Conservation (phyloP, 1,140 invertebrate species). For the Habropoda laboriosa region DNA sequence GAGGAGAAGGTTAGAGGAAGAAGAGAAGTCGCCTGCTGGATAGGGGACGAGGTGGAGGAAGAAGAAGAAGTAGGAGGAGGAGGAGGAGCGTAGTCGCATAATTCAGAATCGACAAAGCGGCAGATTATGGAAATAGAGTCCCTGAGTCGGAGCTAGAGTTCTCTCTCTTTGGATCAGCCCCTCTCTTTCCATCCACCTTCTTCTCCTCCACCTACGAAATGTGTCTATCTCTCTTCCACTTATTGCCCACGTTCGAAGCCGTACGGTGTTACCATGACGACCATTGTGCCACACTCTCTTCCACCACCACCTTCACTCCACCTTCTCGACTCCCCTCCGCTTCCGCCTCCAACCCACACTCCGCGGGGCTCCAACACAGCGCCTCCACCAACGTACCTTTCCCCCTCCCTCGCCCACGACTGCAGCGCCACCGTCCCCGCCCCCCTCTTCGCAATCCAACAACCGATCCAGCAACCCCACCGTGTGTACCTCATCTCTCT, state of each 20-base stretch:
- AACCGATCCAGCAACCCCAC: constrained; percentile 64
- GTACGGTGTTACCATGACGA: constrained; percentile 76
- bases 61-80: constrained; percentile 59
- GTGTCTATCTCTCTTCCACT: constrained; percentile 53
- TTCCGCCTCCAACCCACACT: constrained; percentile 50
- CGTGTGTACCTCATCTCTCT: constrained; percentile 72
- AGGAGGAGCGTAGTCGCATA: constrained; percentile 79
- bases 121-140: constrained; percentile 82
- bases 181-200: constrained; percentile 36
- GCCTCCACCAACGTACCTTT: constrained; percentile 50
- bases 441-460: constrained; percentile 39
- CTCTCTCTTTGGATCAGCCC: constrained; percentile 38
- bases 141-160: constrained; percentile 69
- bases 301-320: constrained; percentile 54
- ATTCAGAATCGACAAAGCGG: constrained; percentile 82
- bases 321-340: constrained; percentile 35
- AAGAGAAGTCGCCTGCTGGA: constrained; percentile 35
- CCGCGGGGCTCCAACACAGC: constrained; percentile 25
- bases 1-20: constrained; percentile 39
- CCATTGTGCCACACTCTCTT: constrained; percentile 73
- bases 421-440: constrained; percentile 46
- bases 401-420: constrained; percentile 41
- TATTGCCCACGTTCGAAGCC: constrained; percentile 62
- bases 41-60: constrained; percentile 55
- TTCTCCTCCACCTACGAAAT: constrained; percentile 38